A percentile compares a stretch with the other conserved stretches of the same genome.
These are phyloP conservation scores for Coreius guichenoti DNA, from an alignment of 2,797 vertebrate genomes.

Conservation along the genomic window DNA sequence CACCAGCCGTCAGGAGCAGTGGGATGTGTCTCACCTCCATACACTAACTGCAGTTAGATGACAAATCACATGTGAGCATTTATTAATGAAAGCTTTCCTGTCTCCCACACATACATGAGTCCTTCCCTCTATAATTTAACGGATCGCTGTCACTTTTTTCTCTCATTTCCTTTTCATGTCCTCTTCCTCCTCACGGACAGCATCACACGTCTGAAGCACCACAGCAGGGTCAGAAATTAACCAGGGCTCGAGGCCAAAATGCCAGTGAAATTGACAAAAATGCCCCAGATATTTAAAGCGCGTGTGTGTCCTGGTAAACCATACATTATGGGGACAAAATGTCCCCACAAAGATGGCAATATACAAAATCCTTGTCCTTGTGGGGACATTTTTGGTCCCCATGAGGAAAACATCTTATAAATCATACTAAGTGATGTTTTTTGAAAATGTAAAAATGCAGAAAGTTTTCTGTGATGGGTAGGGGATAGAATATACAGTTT, in stretches of 20 bases:
- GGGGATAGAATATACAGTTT: too few relatives aligned
- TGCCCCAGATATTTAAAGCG: not conserved
- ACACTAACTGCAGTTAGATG: constrained; percentile 17
- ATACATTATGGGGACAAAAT: too few relatives aligned
- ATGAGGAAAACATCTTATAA: too few relatives aligned
- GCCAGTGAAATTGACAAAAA: not conserved
- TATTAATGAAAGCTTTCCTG: constrained; percentile 40
- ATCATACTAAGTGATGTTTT: too few relatives aligned
- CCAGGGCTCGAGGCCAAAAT: not conserved
- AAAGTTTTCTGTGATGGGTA: too few relatives aligned
- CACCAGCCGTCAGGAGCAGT: constrained; percentile 24
- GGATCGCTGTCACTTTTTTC: not conserved
- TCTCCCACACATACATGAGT: constrained; percentile 32
- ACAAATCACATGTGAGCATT: constrained; percentile 31
- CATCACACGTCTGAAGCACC: constrained; percentile 9
- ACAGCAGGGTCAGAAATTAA: constrained; percentile 22
- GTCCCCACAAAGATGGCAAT: too few relatives aligned
- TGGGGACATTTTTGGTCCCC: too few relatives aligned
- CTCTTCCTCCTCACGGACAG: not conserved
- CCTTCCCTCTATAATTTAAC: constrained; percentile 23
- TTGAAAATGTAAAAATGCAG: too few relatives aligned
- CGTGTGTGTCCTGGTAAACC: not conserved
- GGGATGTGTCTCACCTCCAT: constrained; percentile 36
- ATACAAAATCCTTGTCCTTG: too few relatives aligned
- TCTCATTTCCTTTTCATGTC: constrained; percentile 27